Evolutionary conservation across 2,113 vertebrate species (phyloP), one percentile per base, ranked within the genome.

Genomic region (Phoenicopterus ruber): DNA sequence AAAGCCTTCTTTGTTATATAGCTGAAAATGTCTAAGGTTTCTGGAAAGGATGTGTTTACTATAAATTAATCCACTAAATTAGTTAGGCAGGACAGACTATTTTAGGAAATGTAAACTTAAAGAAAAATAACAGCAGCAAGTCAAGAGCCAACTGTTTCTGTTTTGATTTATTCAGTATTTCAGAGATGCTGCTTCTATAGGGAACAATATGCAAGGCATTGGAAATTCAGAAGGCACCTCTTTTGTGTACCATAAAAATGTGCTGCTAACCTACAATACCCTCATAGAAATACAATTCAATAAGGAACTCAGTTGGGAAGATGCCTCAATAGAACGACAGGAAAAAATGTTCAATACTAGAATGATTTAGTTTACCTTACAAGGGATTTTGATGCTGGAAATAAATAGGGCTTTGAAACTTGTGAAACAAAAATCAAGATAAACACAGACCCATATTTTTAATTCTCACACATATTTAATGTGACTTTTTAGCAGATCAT

Each of bases 141-240:
- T 97, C 96, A 97, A 97, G 94, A 98, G 96, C 93, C 97, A 98
- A 97, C 97, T 97, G 96, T 96, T 98, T 98, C 97, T 98, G 96
- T 97, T 98, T 98, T 98, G 98, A 98, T 99, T 98, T 99, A 99
- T 98, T 99, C 98, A 98, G 97, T 98, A 98, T 98, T 98, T 98
- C 97, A 94, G 96, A 98, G 96, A 97, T 96, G 91, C 91, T 97
- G 98, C 97, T 98, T 98, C 98, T 98, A 95, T 96, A 94, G 97
- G 98, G 98, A 98, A 98, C 98, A 98, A 98, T 98, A 98, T 97
- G 97, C 96, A 97, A 98, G 98, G 95, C 98, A 98, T 98, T 97
- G 97, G 98, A 98, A 98, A 98, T 98, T 98, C 98, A 98, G 98
- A 97, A 98, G 98, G 98, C 98, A 98, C 96, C 97, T 98, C 98